Base-by-base conservation (phyloP, 2,888 invertebrate species). In the Griposia aprilina region DNA sequence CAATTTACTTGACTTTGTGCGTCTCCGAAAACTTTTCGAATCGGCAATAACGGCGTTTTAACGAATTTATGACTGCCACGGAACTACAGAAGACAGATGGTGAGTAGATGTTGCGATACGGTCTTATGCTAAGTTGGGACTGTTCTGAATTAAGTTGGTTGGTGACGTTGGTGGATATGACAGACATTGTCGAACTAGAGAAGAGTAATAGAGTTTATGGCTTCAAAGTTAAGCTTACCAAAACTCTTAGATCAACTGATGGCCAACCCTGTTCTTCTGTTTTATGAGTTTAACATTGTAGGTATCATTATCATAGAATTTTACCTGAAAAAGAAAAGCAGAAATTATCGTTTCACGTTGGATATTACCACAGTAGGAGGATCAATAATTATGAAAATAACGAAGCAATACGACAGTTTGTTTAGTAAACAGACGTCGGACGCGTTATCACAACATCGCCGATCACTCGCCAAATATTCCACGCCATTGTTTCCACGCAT, bases 391-490 rank as follows among this genome's bases (percentile, higher is more conserved):
- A 86, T 87, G 90, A 87, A 84, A 81, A 81, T 79, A 81, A 87
- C 81, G 81, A 82, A 84, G 88, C 91, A 91, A 90, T 88, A 87
- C 87, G 82, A 65, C 78, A 74, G 77, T 74, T 83, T 93, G 92
- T 94, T 95, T 95, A 87, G 91, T 92, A 93, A 95, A 95, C 93
- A 92, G 60, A 2, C 23, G 65, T 65, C 74, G 91, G 91, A 90
- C 90, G 83, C 80, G 76, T 79, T 91, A 80, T 89, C 91, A 93
- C 92, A 94, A 94, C 93, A 93, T 62, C 52, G 71, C 74, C 70
- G 68, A 76, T 90, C 90, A 91, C 85, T 86, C 89, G 81, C 87
- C 90, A 92, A 93, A 93, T 93, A 93, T 93, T 91, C 87, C 80
- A 76, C 70, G 68, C 82, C 81, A 88, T 90, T 92, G 90, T 92